phyloP scores from a whole-genome alignment of 2,113 vertebrate species.

The Nothobranchius furzeri region DNA sequence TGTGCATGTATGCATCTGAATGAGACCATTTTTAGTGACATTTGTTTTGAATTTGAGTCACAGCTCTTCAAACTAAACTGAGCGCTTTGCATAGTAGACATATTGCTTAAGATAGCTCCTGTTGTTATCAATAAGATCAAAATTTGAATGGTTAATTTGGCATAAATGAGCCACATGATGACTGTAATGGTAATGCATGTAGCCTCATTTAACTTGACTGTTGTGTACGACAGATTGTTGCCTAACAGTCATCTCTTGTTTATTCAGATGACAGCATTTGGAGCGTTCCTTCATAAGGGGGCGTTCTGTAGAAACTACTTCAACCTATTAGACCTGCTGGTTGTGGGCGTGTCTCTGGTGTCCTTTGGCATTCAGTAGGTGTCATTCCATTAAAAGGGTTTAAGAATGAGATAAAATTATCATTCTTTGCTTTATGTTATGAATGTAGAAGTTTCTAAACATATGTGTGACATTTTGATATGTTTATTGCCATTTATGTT shows the following conservation, averaged over 20 bases:
- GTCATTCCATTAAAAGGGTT: slow-evolving; percentile 4
- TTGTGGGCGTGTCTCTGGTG: slow-evolving; percentile 95
- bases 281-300: slow-evolving; percentile 96
- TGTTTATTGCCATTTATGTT: no score
- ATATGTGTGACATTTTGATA: no score
- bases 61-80: no score
- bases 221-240: not conserved
- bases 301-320: slow-evolving; percentile 99
- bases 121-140: not conserved
- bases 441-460: no score
- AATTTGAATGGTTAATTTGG: not conserved
- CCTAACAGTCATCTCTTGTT: slow-evolving; percentile 29
- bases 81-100: not conserved
- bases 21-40: not conserved
- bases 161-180: not conserved
- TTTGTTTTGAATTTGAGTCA: not conserved
- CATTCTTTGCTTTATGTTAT: not conserved
- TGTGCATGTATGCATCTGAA: slow-evolving; percentile 1
- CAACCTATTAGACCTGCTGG: slow-evolving; percentile 96
- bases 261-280: slow-evolving; percentile 93
- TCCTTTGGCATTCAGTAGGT: slow-evolving; percentile 98
- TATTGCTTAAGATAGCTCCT: not conserved
- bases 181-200: not conserved
- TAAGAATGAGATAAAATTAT: not conserved
- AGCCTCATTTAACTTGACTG: no score